Base-by-base conservation (phyloP, 2,888 invertebrate species). In the Agriopis leucophaearia region DNA sequence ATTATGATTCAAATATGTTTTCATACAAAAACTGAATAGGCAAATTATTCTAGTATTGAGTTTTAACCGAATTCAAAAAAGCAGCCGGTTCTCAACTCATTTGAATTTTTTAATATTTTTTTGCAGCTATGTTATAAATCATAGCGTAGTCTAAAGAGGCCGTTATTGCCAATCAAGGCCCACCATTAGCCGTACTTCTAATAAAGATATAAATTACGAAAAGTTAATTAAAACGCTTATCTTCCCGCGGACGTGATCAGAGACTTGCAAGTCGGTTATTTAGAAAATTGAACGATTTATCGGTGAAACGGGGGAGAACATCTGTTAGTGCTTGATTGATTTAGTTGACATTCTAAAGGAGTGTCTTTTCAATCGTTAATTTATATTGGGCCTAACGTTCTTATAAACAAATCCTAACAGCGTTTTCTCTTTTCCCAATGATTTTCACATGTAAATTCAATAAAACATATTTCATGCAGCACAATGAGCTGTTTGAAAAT, bases 171-270 rank as follows among this genome's bases (percentile, higher is more conserved):
- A 89, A 91, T 91, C 90, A 87, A 84, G 86, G 76, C 78, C 80
- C 70, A 74, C 89, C 86, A 88, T 89, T 89, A 88, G 83, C 81
- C 76, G 73, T 72, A 81, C 84, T 79, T 87, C 84, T 89, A 90
- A 92, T 92, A 90, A 88, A 92, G 91, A 91, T 91, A 92, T 93
- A 91, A 91, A 91, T 91, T 89, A 89, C 87, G 83, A 89, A 90
- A 92, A 90, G 85, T 90, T 92, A 91, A 92, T 92, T 93, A 93
- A 91, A 91, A 87, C 84, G 86, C 85, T 90, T 91, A 91, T 90
- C 91, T 84, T 65, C 74, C 68, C 82, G 83, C 79, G 84, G 80
- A 81, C 78, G 79, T 77, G 81, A 81, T 77, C 75, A 68, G 71
- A 68, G 67, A 75, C 73, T 79, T 78, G 77, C 76, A 71, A 75